Evolutionary conservation across 2,113 vertebrate species (phyloP), one percentile per base, ranked within the genome.

Genomic region (Coptodon bakossiorum): DNA sequence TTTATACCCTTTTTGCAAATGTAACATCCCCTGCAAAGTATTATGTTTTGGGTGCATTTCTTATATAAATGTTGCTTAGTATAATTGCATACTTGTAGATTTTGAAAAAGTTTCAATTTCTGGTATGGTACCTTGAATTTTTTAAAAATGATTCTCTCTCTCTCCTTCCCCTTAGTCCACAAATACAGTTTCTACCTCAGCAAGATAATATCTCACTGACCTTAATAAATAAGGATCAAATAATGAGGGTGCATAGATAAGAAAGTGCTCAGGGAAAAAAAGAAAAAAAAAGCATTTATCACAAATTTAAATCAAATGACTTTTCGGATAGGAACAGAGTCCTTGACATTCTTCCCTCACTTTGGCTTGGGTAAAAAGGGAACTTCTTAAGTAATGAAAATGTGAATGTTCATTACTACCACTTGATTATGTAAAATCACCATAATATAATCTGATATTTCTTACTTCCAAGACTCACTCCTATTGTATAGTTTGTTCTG

Each of bases 181-280:
- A 61, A 36, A 38, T 86, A 83, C 84, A 66, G 66, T 76, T 89
- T 89, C 54, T 38, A 45, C 71, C 85, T 86, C 73, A 79, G 71
- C 86, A 59, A 87, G 89, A 92, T 93, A 78, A 38, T 93, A 92
- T 94, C 92, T 82, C 54, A 4, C 59, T 27, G 48, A 86, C 83
- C 63, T 90, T 82, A 82, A 87, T 86, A 88, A 90, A 88, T 84
- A 89, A 84, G 82, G 83, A 82, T 82, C 68, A 84, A 85, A 90
- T 90, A 92, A 90, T 87, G 79, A 91, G 57, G 86, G 81, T 8
- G 9, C 48, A 5, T 12, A 83, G 92, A 93, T 92, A 92, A 92
- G 90, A 19, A n/a, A 76, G 68, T 31, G 10, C 59, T 59, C 48
- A 81, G 45, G 84, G 82, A 92, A 81, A 45, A 92, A 79, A 45